Evolutionary conservation across 2,888 invertebrate species (phyloP).

Genomic region (Hemistola chrysoprasaria): DNA sequence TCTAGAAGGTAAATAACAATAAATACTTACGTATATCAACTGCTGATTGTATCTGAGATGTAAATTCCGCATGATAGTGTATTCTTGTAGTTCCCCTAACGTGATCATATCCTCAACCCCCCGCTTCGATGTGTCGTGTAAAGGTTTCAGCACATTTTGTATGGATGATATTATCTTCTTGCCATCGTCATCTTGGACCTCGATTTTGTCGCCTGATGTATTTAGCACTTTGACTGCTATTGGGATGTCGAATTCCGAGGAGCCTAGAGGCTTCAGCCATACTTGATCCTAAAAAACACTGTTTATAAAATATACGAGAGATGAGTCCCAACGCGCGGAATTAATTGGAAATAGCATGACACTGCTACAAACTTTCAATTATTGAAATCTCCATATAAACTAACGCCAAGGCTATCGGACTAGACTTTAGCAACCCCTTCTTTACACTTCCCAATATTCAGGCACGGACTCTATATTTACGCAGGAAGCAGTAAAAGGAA

Average conservation of each 20-base stretch:
- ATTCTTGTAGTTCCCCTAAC: constrained; percentile 96
- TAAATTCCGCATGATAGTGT: constrained; percentile 95
- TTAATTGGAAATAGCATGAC: too few species aligned
- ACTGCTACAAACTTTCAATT: too few species aligned
- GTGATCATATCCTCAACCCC: constrained; percentile 98
- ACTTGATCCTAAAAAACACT: constrained; percentile 85
- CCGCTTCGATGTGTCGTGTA: constrained; percentile 89
- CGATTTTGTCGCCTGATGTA: constrained; percentile 88
- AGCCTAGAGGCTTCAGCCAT: constrained; percentile 90
- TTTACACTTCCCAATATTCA: too few species aligned
- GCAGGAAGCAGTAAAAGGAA: too few species aligned
- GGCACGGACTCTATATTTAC: too few species aligned
- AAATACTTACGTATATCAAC: constrained; percentile 92
- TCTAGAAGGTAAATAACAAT: constrained; percentile 5
- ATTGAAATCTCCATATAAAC: too few species aligned
- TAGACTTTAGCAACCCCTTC: too few species aligned
- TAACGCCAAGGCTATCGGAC: too few species aligned
- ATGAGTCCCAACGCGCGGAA: too few species aligned
- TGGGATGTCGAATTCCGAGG: constrained; percentile 91
- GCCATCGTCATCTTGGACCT: constrained; percentile 92
- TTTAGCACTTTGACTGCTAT: constrained; percentile 92
- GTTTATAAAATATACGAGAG: constrained; percentile 1
- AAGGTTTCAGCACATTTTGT: constrained; percentile 85
- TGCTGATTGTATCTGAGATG: constrained; percentile 94
- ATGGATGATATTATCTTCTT: constrained; percentile 84